Evolutionary conservation across 2,113 vertebrate species (phyloP).

Genomic region (Albula goreensis): DNA sequence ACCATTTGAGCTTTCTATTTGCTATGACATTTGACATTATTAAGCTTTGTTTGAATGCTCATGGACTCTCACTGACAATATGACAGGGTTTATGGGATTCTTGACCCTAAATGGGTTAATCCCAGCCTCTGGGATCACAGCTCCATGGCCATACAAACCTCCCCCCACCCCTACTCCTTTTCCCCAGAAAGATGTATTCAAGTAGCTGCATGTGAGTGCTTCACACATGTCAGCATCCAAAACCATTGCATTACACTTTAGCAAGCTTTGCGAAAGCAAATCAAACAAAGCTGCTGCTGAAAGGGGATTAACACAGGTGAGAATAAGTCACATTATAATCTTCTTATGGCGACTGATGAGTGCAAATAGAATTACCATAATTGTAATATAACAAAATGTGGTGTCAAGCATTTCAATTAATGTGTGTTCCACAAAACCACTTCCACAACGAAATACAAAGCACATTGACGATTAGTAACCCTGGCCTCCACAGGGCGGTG

Average conservation of each 20-base stretch:
- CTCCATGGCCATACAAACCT: not conserved
- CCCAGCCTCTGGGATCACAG: not conserved
- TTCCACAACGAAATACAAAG: slow-evolving; percentile 74
- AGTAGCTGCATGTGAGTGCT: not conserved
- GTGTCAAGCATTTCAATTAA: slow-evolving; percentile 54
- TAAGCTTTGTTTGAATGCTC: too few species aligned
- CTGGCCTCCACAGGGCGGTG: slow-evolving; percentile 59
- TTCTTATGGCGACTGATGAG: not conserved
- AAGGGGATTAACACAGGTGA: not conserved
- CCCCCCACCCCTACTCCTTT: too few species aligned
- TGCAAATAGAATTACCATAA: slow-evolving; percentile 1
- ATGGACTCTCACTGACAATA: too few species aligned
- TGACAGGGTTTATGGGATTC: too few species aligned
- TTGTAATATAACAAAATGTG: not conserved
- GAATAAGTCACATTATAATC: not conserved
- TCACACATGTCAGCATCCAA: not conserved
- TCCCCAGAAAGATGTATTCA: not conserved
- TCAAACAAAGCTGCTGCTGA: not conserved
- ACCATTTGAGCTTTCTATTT: too few species aligned
- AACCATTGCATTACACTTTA: slow-evolving; percentile 28
- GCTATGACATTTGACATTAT: too few species aligned
- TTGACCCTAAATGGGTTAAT: not conserved
- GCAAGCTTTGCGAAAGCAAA: not conserved
- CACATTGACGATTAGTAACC: slow-evolving; percentile 67
- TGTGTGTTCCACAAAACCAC: slow-evolving; percentile 76